These are phyloP conservation scores for Schizopygopsis malacanthus DNA, from an alignment of 2,797 vertebrate genomes.

Conservation along the genomic window DNA sequence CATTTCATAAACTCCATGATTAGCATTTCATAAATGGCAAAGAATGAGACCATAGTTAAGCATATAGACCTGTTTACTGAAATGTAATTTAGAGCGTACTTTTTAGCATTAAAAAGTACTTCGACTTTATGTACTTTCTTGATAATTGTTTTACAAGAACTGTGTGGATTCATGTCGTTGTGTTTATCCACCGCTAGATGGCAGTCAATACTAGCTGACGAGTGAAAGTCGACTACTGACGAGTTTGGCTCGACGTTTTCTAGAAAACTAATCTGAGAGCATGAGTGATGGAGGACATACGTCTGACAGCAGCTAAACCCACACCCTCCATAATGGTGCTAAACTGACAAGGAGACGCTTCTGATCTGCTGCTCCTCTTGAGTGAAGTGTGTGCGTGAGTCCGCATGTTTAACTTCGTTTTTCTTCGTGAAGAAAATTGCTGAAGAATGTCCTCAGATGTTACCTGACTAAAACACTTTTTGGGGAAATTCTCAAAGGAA, in stretches of 20 bases:
- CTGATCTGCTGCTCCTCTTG: conserved; percentile 36
- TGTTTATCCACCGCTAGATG: conserved; percentile 35
- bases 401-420: not conserved
- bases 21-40: not conserved
- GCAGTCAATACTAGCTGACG: conserved; percentile 2
- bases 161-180: not conserved
- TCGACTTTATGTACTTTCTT: not conserved
- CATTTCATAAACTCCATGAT: not conserved
- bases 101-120: not conserved
- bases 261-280: conserved; percentile 52
- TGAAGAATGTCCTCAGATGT: conserved; percentile 13
- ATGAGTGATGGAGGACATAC: conserved; percentile 56
- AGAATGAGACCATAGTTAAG: not conserved
- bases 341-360: conserved; percentile 56
- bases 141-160: not conserved
- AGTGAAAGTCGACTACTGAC: not conserved
- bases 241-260: conserved; percentile 19
- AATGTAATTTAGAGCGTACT: not conserved
- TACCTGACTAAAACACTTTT: not conserved
- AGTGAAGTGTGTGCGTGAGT: conserved; percentile 26
- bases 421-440: not conserved
- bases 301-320: conserved; percentile 59
- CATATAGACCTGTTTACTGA: not conserved
- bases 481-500: not conserved
- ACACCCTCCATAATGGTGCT: conserved; percentile 59